phyloP scores from a whole-genome alignment of 2,113 vertebrate genomes.

The Phaetusa simplex region DNA sequence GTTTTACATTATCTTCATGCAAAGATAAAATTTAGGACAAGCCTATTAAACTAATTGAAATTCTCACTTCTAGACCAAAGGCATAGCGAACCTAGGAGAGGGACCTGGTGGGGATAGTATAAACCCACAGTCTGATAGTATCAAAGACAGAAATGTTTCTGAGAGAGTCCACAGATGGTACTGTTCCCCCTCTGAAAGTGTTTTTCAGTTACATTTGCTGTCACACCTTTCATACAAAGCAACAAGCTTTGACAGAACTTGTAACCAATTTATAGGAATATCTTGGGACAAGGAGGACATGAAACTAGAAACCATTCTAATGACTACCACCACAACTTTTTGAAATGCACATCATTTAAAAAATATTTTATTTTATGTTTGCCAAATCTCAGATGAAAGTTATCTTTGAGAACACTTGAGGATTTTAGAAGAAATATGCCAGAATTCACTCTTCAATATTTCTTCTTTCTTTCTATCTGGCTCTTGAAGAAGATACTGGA shows the following conservation, averaged over 20 bases:
- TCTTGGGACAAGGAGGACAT: not conserved
- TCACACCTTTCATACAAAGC: not conserved
- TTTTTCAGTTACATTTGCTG: not conserved
- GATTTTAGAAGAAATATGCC: not conserved
- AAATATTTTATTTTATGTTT: not conserved
- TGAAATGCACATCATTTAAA: not conserved
- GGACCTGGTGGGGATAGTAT: not conserved
- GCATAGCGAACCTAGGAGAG: not conserved
- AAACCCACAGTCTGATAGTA: not conserved
- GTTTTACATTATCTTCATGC: not conserved
- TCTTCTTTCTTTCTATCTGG: not conserved
- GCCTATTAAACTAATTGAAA: not conserved
- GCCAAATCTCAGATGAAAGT: not conserved
- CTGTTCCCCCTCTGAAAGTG: not conserved
- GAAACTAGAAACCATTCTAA: not conserved
- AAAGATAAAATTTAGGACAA: not conserved
- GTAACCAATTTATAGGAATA: not conserved
- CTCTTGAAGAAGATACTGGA: not conserved
- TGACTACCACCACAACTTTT: not conserved
- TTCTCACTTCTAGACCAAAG: not conserved
- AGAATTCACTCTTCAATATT: not conserved
- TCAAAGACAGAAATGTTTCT: not conserved
- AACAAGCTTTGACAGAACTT: not conserved
- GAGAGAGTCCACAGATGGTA: not conserved
- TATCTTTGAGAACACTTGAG: not conserved